phyloP scores from a whole-genome alignment of 2,797 vertebrate species.

The Gymnothorax javanicus region DNA sequence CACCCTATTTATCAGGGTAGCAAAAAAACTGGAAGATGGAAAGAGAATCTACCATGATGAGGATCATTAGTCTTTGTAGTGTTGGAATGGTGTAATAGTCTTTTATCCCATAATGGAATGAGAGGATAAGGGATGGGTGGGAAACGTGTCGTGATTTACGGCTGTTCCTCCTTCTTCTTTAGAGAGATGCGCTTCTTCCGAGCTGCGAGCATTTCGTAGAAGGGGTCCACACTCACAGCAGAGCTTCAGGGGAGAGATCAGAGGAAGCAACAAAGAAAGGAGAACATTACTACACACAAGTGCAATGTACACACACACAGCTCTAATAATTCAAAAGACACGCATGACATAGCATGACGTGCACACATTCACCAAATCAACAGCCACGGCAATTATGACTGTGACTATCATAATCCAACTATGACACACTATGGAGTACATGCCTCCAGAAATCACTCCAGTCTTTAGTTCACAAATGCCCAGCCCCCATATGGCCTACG shows the following conservation, averaged over 20 bases:
- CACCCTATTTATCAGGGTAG: constrained; percentile 51
- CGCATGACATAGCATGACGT: background rate
- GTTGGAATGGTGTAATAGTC: constrained; percentile 28
- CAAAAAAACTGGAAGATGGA: constrained; percentile 38
- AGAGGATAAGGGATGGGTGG: constrained; percentile 33
- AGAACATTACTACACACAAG: background rate
- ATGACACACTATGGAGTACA: no score
- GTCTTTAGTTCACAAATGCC: no score
- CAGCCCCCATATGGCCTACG: no score
- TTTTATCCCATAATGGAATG: constrained; percentile 43
- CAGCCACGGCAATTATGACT: no score
- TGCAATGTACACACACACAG: background rate
- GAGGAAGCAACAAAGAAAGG: constrained; percentile 33
- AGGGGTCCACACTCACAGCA: constrained; percentile 90
- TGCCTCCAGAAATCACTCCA: no score
- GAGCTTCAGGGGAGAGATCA: constrained; percentile 68
- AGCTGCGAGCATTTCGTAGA: constrained; percentile 93
- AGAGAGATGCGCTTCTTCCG: constrained; percentile 93
- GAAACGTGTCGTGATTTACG: constrained; percentile 53
- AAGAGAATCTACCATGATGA: constrained; percentile 5
- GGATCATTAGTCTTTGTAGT: constrained; percentile 10
- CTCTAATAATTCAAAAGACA: background rate
- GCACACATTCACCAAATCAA: no score
- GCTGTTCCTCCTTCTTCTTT: constrained; percentile 90
- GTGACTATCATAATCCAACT: no score